Percentiles rank a stretch among this genome's conserved stretches.
phyloP scores from a whole-genome alignment of 2,888 invertebrate species.

The Callyntrura guangdongensis region DNA sequence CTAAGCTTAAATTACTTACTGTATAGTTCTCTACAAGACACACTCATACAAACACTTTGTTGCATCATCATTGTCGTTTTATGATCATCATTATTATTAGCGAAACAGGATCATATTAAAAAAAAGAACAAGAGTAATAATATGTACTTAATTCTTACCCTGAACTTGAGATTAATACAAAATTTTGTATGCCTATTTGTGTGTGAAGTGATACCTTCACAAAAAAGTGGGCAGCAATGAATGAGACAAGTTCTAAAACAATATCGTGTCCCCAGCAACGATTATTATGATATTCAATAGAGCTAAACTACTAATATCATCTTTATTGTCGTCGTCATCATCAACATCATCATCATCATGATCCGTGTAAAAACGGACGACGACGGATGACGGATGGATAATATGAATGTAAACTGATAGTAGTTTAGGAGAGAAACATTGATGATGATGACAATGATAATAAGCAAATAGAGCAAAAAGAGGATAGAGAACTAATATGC shows the following conservation, averaged over 20 bases:
- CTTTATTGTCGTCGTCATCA: not conserved
- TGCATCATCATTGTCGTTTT: conserved; percentile 9
- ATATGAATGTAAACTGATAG: too few relatives aligned
- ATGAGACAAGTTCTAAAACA: conserved; percentile 17
- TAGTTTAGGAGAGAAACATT: too few relatives aligned
- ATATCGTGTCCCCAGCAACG: conserved; percentile 16
- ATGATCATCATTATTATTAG: conserved; percentile 19
- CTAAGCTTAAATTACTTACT: not conserved
- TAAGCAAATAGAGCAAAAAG: conserved; percentile 12
- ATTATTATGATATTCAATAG: not conserved
- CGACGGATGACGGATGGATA: too few relatives aligned
- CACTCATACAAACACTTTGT: not conserved
- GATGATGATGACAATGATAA: not conserved
- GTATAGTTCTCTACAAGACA: not conserved
- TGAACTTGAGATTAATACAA: conserved; percentile 66
- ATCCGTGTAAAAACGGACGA: not conserved
- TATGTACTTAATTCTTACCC: conserved; percentile 52
- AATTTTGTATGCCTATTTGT: conserved; percentile 10
- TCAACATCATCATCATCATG: too few relatives aligned
- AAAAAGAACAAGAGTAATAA: not conserved
- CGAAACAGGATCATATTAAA: conserved; percentile 7
- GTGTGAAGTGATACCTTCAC: conserved; percentile 11
- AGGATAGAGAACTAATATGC: conserved; percentile 25
- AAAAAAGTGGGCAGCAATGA: conserved; percentile 40
- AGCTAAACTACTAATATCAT: conserved; percentile 4